These are phyloP conservation scores for Euwallacea fornicatus DNA, from an alignment of 1,140 invertebrate genomes.

Conservation along the genomic window DNA sequence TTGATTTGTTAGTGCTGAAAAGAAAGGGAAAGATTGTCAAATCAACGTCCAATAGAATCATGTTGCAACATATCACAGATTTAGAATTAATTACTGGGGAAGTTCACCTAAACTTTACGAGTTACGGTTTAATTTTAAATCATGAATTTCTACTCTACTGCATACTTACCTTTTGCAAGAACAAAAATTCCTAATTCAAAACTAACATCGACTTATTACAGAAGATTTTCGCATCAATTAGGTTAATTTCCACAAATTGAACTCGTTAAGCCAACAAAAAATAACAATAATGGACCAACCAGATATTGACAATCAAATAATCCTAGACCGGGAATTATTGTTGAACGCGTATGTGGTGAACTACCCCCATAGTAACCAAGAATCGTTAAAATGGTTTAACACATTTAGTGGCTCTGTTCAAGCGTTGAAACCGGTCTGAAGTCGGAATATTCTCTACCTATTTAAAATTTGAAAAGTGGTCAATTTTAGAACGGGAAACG, in stretches of 20 bases:
- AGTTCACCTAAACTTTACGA: constrained; percentile 15
- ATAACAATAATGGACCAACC: not conserved
- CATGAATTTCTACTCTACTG: not conserved
- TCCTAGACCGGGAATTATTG: too few relatives aligned
- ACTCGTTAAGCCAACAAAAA: not conserved
- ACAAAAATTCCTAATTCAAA: too few relatives aligned
- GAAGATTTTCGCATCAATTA: not conserved
- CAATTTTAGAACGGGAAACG: not conserved
- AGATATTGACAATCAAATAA: too few relatives aligned
- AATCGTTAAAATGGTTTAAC: not conserved
- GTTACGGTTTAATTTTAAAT: not conserved
- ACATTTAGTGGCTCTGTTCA: not conserved
- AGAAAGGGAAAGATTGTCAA: constrained; percentile 22
- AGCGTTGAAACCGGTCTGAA: not conserved
- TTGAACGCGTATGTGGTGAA: not conserved
- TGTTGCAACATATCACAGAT: constrained; percentile 1
- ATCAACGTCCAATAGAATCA: too few relatives aligned
- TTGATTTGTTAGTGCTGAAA: constrained; percentile 59
- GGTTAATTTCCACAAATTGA: not conserved
- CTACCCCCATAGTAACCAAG: not conserved
- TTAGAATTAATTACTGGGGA: constrained; percentile 4
- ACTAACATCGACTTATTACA: too few relatives aligned
- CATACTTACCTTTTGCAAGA: constrained; percentile 8
- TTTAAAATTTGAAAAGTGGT: not conserved
- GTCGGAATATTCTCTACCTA: not conserved